Evolutionary conservation across 2,888 invertebrate genomes (phyloP).

Genomic region (Napeogenes sylphis): DNA sequence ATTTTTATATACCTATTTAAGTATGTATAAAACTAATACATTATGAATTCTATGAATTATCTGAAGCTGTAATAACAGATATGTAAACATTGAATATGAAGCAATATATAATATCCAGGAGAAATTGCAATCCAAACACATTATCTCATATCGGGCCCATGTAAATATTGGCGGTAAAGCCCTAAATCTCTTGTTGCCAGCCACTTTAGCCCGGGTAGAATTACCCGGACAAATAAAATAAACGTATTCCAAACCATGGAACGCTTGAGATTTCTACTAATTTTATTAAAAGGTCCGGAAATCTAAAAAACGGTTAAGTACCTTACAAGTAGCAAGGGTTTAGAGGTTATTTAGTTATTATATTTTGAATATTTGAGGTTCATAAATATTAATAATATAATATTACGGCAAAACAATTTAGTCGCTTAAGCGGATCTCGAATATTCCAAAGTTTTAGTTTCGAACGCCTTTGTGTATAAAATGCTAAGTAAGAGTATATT

Average conservation of each 20-base stretch:
- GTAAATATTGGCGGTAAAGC: slow-evolving; percentile 54
- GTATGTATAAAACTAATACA: no score
- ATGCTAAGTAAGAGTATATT: slow-evolving; percentile 29
- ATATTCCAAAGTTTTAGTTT: slow-evolving; percentile 17
- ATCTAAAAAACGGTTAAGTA: slow-evolving; percentile 1
- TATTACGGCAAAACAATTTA: neutral
- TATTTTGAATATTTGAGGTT: neutral
- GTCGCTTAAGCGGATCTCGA: slow-evolving; percentile 2
- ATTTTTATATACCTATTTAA: no score
- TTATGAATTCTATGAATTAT: no score
- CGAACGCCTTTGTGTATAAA: slow-evolving; percentile 24
- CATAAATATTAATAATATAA: no score
- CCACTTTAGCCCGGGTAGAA: slow-evolving; percentile 42
- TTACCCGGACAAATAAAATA: slow-evolving; percentile 43
- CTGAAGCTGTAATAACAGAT: neutral
- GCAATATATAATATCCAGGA: slow-evolving; percentile 13
- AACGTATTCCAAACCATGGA: slow-evolving; percentile 46
- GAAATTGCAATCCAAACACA: slow-evolving; percentile 56
- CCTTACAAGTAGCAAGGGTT: slow-evolving; percentile 1
- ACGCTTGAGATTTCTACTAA: slow-evolving; percentile 36
- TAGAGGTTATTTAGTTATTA: neutral
- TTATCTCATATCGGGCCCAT: slow-evolving; percentile 51
- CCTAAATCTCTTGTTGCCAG: slow-evolving; percentile 53
- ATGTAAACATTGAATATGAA: neutral
- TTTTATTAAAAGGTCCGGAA: slow-evolving; percentile 16